Base-by-base conservation (phyloP, 2,113 vertebrate species). In the Quiscalus mexicanus region DNA sequence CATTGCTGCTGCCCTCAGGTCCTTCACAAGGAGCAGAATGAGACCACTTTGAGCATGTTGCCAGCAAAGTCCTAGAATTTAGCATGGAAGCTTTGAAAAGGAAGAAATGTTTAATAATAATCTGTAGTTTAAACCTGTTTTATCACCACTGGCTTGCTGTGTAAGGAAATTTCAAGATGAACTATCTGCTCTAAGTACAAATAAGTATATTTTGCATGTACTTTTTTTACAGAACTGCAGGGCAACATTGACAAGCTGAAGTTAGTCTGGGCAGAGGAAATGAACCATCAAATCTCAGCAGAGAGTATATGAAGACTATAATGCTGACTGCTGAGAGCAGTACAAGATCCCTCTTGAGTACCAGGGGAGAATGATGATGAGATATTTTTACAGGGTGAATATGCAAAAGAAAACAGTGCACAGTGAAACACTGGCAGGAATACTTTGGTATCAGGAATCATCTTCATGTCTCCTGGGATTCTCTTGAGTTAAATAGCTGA, bases 281-380 rank as follows among this genome's bases (percentile, higher is more conserved):
- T 95, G 95, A 95, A 86, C 93, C 96, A 45, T 95, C 85, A 94
- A 81, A 84, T 96, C 92, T 95, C 92, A 86, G 71, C 91, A 84
- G 90, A 83, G 89, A 91, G 82, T 79, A 44, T 81, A 44, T 81
- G 79, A 91, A 59, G 71, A 47, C 79, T 94, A 15, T 95, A 90
- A 93, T 89, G 67, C 78, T 91, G 59, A 59, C 88, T 94, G 87
- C 85, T 90, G 92, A 88, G 95, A 93, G 68, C 85, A 39, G 56
- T 87, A 55, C 12, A 60, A 79, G 74, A 83, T 92, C 52, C 37
- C 70, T 92, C 56, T 83, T 67, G 70, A 90, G 49, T 89, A 82
- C n/a, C 87, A 77, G 82, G 47, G 53, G 84, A 80, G 90, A 94
- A 93, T 81, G 45, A 81, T 73, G 58, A 94, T 92, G 94, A 93